Base-by-base conservation (phyloP, 2,888 invertebrate species). In the Catocala nupta region DNA sequence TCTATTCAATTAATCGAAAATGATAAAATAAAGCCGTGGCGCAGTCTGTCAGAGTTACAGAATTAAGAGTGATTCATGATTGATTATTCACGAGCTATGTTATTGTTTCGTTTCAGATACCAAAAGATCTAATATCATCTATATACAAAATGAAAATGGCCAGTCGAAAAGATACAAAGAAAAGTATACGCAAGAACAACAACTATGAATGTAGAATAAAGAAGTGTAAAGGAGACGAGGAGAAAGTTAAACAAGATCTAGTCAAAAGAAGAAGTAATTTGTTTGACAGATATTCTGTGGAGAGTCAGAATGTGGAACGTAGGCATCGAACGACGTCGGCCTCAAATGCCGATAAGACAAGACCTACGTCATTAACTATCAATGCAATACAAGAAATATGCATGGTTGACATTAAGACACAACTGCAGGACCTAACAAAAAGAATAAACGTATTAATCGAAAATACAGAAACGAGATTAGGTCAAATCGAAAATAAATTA, bases 71-170 rank as follows among this genome's bases (percentile, higher is more conserved):
- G 16, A 25, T 25, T 25, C 25, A 25, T 25, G 25, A 4, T 25
- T 25, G 25, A 25, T 25, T 25, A 25, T 25, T 25, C 4, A 25
- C 25, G 4, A 25, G 25, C 25, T 2, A 43, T 43, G 0, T 43
- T 7, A 7, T n/a, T 52, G 6, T 51, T 39, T 50, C 8, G 43
- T 87, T 90, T 34, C 86, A 94, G 91, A 95, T 96, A 74, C 97
- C 98, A 0, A 96, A 96, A 80, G 97, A 97, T 50, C 90, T 98
- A 58, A 96, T 97, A 75, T 92, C 95, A 53, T 96, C 96, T 45
- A 95, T 97, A 52, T 97, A 97, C 86, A 96, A 96, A 80, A 91
- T 97, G 81, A 64, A 64, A 6, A 97, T 97, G 0, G 96, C 96
- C 0, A 96, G 96, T 71, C 95, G 96, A 10, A 96, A 96, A 77